A percentile compares a stretch with the other conserved stretches of the same genome.
These are phyloP conservation scores for Emydoidea blandingii DNA, from an alignment of 2,797 vertebrate genomes.

Conservation along the genomic window DNA sequence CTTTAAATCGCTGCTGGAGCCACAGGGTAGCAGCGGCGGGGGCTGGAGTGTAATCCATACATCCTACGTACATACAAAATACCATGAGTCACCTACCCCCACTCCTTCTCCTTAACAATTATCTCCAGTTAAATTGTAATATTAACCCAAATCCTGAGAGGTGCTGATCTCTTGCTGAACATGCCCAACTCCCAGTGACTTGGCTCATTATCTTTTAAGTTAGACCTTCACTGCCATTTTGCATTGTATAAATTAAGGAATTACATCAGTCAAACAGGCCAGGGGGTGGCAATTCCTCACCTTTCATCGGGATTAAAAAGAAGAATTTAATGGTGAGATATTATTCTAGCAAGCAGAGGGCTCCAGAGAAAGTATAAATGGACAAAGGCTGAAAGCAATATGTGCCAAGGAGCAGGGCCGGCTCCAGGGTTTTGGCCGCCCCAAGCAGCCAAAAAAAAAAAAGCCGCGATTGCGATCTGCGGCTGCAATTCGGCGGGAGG, in stretches of 20 bases:
- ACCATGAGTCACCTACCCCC: neutral
- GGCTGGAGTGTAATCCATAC: too few relatives aligned
- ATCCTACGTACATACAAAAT: neutral
- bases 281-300: neutral
- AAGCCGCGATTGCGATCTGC: too few relatives aligned
- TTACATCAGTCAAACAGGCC: neutral
- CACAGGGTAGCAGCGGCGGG: too few relatives aligned
- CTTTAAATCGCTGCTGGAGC: too few relatives aligned
- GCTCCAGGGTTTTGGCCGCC: too few relatives aligned
- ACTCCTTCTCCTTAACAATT: neutral
- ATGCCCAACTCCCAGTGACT: rapidly evolving
- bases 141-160: neutral
- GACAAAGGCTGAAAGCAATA: neutral
- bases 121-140: neutral
- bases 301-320: neutral
- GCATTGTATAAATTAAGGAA: neutral
- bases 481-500: too few relatives aligned
- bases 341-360: neutral
- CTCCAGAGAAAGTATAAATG: neutral
- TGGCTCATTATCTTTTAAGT: neutral
- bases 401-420: slow-evolving; percentile 6
- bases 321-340: neutral
- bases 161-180: neutral
- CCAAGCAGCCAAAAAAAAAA: too few relatives aligned
- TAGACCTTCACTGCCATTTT: neutral